Evolutionary conservation across 2,888 invertebrate genomes (phyloP), one percentile per base, ranked within the genome.

Genomic region (Synanthedon vespiformis): DNA sequence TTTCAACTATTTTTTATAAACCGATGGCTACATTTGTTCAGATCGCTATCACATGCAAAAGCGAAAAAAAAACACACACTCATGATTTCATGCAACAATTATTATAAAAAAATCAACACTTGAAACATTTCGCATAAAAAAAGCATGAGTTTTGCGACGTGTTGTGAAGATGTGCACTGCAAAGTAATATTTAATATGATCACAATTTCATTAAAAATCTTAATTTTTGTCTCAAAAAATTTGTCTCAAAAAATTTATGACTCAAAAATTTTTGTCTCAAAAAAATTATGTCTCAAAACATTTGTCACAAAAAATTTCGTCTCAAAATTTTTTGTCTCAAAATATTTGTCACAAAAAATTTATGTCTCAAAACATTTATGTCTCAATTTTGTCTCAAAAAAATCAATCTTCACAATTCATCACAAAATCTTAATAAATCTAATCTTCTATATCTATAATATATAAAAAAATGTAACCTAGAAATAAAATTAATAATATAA

Each of bases 131-230:
- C 40, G 12, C 12, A 18, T 12, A 22, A 16, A 18, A 48, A 53
- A 56, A 58, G 16, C 16, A 14, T 14, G 11, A 16, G 10, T 16
- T 14, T 48, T 11, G 48, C 18, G 48, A 57, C 51, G 64, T 63
- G 58, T 67, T 63, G 70, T 72, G 74, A 72, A 68, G 64, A 54
- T 52, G 41, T 57, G 61, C 62, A 51, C 70, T 73, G 73, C 70
- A 12, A 22, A 34, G 48, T 48, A 57, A 54, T 57, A 18, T 14
- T 40, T 48, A 40, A 53, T 56, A 50, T n/a, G n/a, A 44, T 14
- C n/a, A 44, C 14, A 13, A n/a, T 48, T 48, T 16, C 18, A 12
- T 48, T 16, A 2, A 48, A 8, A 1, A 48, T 16, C 3, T 18
- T 48, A 48, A 18, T 14, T 11, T 34, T 10, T 34, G 34, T 34